Base-by-base conservation (phyloP, 2,113 vertebrate genomes). In the Colaptes auratus region DNA sequence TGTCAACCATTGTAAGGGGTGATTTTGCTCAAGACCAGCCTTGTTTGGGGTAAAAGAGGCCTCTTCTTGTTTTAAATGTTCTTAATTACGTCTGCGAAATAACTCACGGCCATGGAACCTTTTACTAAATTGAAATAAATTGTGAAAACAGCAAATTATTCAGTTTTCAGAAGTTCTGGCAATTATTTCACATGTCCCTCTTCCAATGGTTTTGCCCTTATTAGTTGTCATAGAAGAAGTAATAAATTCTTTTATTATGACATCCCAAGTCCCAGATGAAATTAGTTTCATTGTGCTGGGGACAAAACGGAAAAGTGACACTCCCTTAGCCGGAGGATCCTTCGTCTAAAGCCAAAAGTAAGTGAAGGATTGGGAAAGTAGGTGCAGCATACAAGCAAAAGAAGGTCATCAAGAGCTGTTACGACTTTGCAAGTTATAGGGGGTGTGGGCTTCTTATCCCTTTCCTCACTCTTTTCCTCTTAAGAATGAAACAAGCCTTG, bases 121-220 rank as follows among this genome's bases (percentile, higher is more conserved):
- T 92, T 92, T 95, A 92, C 69, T 95, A 90, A 95, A 96, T 97
- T 93, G 93, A 97, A 95, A 90, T 95, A 92, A 95, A 97, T 92
- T 94, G 82, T 95, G 88, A 97, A 94, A 97, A 96, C 89, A 94
- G 91, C 72, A 65, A 88, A 96, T 96, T 94, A 96, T 94, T 95
- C 89, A 39, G 91, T 96, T 95, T 97, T 95, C 95, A 93, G 89
- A 95, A 95, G 88, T 96, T 95, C 79, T 94, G 93, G 89, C 95
- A 95, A 94, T 95, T 91, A 96, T 95, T 93, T 92, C 33, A 23
- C 85, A 93, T 95, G 73, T 81, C 88, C 65, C 72, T 83, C 82
- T 86, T 95, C 93, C 85, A 93, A 88, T 91, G 88, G 72, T 80
- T 95, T 95, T 97, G 89, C 79, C 85, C 93, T 92, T 91, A 92